Percentiles rank a stretch among this genome's conserved stretches.
phyloP scores from a whole-genome alignment of 2,888 invertebrate species.

The Morpho achilles region DNA sequence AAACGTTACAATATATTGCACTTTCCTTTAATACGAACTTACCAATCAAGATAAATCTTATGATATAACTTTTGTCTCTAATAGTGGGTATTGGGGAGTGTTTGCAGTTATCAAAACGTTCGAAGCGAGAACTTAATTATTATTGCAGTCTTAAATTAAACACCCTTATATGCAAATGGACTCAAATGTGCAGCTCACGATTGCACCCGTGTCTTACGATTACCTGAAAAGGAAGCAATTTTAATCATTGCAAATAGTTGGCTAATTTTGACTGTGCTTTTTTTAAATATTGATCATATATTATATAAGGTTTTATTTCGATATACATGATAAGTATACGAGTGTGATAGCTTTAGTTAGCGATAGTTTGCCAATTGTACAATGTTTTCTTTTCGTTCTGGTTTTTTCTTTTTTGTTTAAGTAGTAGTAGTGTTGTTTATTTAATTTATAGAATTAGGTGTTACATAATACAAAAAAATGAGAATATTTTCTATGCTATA shows the following conservation, averaged over 20 bases:
- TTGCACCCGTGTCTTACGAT: conserved; percentile 6
- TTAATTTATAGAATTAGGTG: too few species aligned
- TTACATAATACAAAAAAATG: too few species aligned
- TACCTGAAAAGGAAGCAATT: conserved; percentile 11
- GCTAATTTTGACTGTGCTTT: too few species aligned
- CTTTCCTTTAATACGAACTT: not conserved
- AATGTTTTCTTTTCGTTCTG: too few species aligned
- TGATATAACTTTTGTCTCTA: not conserved
- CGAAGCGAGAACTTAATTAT: conserved; percentile 18
- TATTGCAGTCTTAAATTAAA: conserved; percentile 18
- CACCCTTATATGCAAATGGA: conserved; percentile 19
- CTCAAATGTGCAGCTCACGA: conserved; percentile 10
- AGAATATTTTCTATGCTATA: too few species aligned
- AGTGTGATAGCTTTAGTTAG: too few species aligned
- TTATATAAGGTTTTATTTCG: too few species aligned
- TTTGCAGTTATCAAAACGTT: not conserved
- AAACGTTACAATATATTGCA: not conserved
- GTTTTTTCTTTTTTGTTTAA: too few species aligned
- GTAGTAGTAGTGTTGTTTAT: too few species aligned
- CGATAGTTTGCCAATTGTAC: too few species aligned
- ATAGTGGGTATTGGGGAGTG: not conserved
- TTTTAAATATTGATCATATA: too few species aligned
- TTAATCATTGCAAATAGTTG: not conserved
- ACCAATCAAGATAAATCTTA: not conserved
- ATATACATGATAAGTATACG: too few species aligned